phyloP scores from a whole-genome alignment of 2,888 invertebrate genomes.

The Lobophora halterata region DNA sequence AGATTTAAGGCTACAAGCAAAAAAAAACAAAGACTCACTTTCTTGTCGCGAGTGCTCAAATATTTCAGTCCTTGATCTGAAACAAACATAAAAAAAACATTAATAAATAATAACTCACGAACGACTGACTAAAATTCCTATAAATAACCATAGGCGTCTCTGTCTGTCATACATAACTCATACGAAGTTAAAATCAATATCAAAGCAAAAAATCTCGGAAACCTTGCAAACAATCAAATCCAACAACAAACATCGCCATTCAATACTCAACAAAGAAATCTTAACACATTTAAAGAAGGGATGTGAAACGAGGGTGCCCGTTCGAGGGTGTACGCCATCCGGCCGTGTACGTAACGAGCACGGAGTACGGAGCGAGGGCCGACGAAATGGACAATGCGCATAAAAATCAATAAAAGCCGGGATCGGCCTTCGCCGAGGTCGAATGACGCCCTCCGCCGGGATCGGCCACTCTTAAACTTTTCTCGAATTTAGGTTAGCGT shows the following conservation, averaged over 20 bases:
- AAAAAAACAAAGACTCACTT: slow-evolving; percentile 39
- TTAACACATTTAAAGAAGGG: slow-evolving; percentile 22
- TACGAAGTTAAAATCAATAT: not conserved
- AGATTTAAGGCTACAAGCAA: not conserved
- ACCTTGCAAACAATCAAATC: not conserved
- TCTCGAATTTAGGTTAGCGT: slow-evolving; percentile 15
- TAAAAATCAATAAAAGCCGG: slow-evolving; percentile 78
- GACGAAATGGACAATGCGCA: slow-evolving; percentile 74
- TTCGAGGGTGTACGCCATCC: slow-evolving; percentile 28
- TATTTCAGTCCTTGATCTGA: slow-evolving; percentile 39
- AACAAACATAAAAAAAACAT: slow-evolving; percentile 32
- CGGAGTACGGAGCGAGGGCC: slow-evolving; percentile 27
- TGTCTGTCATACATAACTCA: no score
- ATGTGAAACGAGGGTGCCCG: slow-evolving; percentile 28
- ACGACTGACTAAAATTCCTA: no score
- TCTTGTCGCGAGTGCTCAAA: slow-evolving; percentile 34
- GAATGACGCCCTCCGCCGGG: slow-evolving; percentile 24
- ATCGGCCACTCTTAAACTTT: slow-evolving; percentile 19
- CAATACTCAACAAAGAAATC: slow-evolving; percentile 15
- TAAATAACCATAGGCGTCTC: no score
- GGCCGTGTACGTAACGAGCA: slow-evolving; percentile 36
- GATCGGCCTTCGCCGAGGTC: slow-evolving; percentile 74
- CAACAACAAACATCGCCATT: slow-evolving; percentile 5
- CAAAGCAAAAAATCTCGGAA: not conserved
- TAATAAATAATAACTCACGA: slow-evolving; percentile 8